These are phyloP conservation scores for Caenorhabditis auriculariae DNA, from an alignment of 2,888 invertebrate species.

Conservation along the genomic window DNA sequence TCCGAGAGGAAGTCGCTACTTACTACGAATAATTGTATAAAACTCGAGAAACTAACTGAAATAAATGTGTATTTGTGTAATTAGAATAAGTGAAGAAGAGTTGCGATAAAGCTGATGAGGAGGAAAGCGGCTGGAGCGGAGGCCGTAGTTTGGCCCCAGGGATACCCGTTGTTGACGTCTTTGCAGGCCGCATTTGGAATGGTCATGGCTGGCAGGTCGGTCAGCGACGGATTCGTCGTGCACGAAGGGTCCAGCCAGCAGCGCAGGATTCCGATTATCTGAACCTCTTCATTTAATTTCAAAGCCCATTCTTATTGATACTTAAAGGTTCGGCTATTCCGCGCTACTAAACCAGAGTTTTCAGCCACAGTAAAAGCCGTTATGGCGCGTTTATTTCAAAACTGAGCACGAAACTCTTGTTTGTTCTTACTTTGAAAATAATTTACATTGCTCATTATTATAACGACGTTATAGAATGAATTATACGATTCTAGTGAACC, in stretches of 20 bases:
- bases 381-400: too few relatives aligned
- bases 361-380: too few relatives aligned
- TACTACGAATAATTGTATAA: too few relatives aligned
- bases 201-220: conserved; percentile 12
- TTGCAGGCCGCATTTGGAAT: conserved; percentile 15
- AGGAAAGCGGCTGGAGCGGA: background rate
- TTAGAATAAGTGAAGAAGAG: too few relatives aligned
- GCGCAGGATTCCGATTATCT: conserved; percentile 24
- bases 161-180: conserved; percentile 23
- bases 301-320: background rate
- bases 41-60: too few relatives aligned
- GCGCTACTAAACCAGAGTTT: too few relatives aligned
- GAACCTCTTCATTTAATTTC: background rate
- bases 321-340: background rate
- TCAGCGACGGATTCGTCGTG: conserved; percentile 5
- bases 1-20: too few relatives aligned
- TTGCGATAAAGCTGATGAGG: background rate
- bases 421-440: background rate
- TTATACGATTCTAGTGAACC: conserved; percentile 3
- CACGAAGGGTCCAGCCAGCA: conserved; percentile 25
- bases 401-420: background rate
- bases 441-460: background rate
- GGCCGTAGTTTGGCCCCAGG: conserved; percentile 23
- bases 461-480: background rate
- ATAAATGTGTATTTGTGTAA: too few relatives aligned